These are phyloP conservation scores for Echeneis naucrates DNA, from an alignment of 2,797 vertebrate genomes.

Conservation along the genomic window DNA sequence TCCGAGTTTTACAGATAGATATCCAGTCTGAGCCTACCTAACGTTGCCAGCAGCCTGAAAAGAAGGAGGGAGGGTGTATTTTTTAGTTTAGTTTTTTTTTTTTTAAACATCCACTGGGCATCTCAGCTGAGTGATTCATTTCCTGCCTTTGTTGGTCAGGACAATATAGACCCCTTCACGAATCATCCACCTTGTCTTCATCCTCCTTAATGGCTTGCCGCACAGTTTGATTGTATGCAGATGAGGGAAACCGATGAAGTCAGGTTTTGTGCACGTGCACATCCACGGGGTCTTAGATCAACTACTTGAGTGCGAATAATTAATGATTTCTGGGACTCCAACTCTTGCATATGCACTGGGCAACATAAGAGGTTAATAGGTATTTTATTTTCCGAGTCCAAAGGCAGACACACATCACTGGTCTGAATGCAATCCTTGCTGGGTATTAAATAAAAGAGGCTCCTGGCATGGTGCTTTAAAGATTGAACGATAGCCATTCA, in stretches of 20 bases:
- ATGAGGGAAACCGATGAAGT: conserved; percentile 77
- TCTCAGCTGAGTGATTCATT: conserved; percentile 64
- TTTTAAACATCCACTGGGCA: conserved; percentile 40
- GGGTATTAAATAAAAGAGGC: conserved; percentile 59
- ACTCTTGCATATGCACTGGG: conserved; percentile 59
- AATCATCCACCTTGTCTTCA: conserved; percentile 53
- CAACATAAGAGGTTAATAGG: conserved; percentile 74
- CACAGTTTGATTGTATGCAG: conserved; percentile 83
- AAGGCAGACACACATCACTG: conserved; percentile 32
- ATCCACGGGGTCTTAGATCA: conserved; percentile 66
- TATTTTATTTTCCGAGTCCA: conserved; percentile 60
- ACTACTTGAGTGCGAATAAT: conserved; percentile 70
- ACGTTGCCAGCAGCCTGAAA: conserved; percentile 27
- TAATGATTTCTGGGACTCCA: conserved; percentile 77
- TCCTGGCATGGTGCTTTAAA: conserved; percentile 38
- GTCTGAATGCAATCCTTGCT: conserved; percentile 44
- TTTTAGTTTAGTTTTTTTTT: neutral
- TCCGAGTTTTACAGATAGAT: conserved; percentile 40
- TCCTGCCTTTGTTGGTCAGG: conserved; percentile 66
- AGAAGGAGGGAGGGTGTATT: conserved; percentile 3
- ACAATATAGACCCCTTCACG: conserved; percentile 57
- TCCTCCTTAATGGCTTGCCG: conserved; percentile 70
- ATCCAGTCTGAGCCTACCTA: conserved; percentile 42
- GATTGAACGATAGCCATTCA: conserved; percentile 47
- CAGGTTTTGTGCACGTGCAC: conserved; percentile 66